phyloP scores from a whole-genome alignment of 2,888 invertebrate species.

The Cosmorhoe ocellata region DNA sequence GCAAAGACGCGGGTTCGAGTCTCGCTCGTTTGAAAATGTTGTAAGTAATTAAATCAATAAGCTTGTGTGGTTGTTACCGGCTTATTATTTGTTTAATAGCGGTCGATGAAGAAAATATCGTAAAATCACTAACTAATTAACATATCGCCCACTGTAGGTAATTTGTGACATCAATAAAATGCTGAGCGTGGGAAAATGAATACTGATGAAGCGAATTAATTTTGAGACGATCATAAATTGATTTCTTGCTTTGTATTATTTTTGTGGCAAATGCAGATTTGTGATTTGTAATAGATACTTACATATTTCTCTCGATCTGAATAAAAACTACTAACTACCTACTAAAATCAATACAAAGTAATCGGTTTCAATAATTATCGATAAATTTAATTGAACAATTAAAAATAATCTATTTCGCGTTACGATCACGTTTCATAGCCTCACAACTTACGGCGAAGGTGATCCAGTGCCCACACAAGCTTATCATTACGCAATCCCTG shows the following conservation, averaged over 20 bases:
- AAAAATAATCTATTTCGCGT: conserved; percentile 21
- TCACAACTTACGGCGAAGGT: conserved; percentile 30
- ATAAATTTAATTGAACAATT: conserved; percentile 22
- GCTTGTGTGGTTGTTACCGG: neutral
- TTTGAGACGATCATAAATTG: too few relatives aligned
- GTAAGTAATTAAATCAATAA: neutral
- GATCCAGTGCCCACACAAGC: conserved; percentile 23
- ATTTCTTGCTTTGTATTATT: too few relatives aligned
- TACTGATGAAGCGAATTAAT: conserved; percentile 5
- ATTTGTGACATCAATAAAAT: conserved; percentile 10
- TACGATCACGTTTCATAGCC: conserved; percentile 20
- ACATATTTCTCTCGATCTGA: too few relatives aligned
- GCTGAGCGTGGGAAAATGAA: conserved; percentile 16
- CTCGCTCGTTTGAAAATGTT: too few relatives aligned
- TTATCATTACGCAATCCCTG: conserved; percentile 12
- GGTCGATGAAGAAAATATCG: neutral
- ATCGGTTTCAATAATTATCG: too few relatives aligned
- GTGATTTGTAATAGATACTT: too few relatives aligned
- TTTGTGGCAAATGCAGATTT: too few relatives aligned
- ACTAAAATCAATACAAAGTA: conserved; percentile 12
- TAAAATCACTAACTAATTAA: neutral
- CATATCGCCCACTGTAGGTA: neutral
- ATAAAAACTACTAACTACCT: neutral
- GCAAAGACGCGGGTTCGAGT: too few relatives aligned
- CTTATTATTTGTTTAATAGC: neutral